Evolutionary conservation across 2,797 vertebrate genomes (phyloP).

Genomic region (Squalus acanthias): DNA sequence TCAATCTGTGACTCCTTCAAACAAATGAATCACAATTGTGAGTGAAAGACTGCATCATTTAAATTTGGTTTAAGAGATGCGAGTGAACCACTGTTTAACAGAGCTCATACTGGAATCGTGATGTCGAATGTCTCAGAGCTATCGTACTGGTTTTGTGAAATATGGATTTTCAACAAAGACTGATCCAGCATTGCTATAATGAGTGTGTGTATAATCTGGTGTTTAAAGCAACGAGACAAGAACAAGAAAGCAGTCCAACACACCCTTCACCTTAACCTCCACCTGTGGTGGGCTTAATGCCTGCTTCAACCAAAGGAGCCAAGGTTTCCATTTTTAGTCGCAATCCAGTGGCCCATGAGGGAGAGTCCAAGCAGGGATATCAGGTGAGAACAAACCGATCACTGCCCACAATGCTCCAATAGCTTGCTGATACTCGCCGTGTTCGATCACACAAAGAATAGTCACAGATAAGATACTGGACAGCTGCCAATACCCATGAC

Average conservation of each 20-base stretch:
- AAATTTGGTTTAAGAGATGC: too few species aligned
- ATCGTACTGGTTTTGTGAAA: too few species aligned
- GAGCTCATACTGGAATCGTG: too few species aligned
- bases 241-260: neutral
- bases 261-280: too few species aligned
- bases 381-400: neutral
- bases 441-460: neutral
- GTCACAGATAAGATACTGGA: neutral
- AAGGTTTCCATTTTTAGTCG: neutral
- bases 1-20: neutral
- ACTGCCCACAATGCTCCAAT: neutral
- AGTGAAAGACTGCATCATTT: too few species aligned
- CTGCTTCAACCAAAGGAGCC: neutral
- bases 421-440: neutral
- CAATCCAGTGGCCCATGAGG: neutral
- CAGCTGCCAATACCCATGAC: neutral
- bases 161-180: too few species aligned
- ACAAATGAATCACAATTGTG: neutral
- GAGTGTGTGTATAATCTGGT: too few species aligned
- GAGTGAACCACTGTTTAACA: too few species aligned
- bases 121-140: too few species aligned
- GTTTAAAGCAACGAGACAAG: neutral
- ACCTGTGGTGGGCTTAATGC: neutral
- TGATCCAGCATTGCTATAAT: too few species aligned
- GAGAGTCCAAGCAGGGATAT: neutral